phyloP scores from a whole-genome alignment of 2,113 vertebrate genomes.

The Chamaea fasciata region DNA sequence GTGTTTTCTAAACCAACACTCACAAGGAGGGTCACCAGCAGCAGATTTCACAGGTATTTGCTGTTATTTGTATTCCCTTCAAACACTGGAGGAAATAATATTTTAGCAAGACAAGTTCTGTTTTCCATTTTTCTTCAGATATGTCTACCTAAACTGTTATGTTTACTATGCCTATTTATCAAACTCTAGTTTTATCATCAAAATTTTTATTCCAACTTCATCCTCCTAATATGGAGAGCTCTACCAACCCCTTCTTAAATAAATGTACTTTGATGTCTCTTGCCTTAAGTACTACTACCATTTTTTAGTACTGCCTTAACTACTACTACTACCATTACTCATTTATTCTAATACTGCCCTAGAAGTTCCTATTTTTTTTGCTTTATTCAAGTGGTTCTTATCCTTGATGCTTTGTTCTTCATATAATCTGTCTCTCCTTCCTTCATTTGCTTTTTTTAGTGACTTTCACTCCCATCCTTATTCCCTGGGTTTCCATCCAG shows the following conservation, averaged over 20 bases:
- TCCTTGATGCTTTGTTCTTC: neutral
- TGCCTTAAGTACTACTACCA: fast-evolving
- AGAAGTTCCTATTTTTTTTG: neutral
- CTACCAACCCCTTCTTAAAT: neutral
- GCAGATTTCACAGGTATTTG: neutral
- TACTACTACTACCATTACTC: neutral
- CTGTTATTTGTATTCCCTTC: neutral
- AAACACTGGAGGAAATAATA: neutral
- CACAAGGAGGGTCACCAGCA: neutral
- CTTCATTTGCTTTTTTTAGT: neutral
- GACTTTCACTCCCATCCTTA: neutral
- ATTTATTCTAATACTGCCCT: neutral
- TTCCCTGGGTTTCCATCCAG: neutral
- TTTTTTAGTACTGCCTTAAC: neutral
- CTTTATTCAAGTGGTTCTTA: neutral
- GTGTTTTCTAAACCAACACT: neutral
- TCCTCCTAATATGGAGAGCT: neutral
- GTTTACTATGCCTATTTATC: neutral
- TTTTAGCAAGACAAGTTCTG: neutral
- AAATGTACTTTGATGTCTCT: neutral
- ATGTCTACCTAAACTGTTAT: neutral
- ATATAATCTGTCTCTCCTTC: neutral
- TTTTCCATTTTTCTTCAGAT: neutral
- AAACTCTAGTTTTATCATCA: neutral
- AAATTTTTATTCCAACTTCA: neutral